Conservation (phyloP, 2,888 invertebrate species). For the Aphidoletes aphidimyza region DNA sequence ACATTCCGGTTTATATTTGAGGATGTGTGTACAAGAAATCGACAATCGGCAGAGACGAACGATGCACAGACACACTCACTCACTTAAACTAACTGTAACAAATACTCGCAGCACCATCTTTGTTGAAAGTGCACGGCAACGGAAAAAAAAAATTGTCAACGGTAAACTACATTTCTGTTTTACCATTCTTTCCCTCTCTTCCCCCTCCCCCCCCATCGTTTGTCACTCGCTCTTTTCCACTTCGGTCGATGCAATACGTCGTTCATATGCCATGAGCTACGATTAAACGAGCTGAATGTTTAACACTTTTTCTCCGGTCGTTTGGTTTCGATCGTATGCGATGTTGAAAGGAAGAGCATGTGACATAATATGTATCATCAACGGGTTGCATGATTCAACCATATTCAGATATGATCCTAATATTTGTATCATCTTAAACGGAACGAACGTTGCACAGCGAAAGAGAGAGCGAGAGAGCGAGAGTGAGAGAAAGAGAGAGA, state of each 20-base stretch:
- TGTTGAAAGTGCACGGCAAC: not conserved
- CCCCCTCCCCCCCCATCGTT: too few species aligned
- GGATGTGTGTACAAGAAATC: not conserved
- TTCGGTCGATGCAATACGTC: not conserved
- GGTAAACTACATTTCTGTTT: constrained; percentile 14
- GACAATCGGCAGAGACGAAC: not conserved
- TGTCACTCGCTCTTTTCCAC: too few species aligned
- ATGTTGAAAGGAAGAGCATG: not conserved
- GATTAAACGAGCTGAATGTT: constrained; percentile 23
- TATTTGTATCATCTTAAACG: constrained; percentile 42
- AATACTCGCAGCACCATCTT: not conserved
- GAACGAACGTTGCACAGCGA: not conserved
- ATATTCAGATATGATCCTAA: constrained; percentile 52
- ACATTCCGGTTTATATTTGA: not conserved
- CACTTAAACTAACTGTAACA: not conserved
- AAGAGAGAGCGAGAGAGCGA: too few species aligned
- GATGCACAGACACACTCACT: not conserved
- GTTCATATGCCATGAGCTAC: constrained; percentile 39
- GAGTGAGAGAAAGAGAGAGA: too few species aligned
- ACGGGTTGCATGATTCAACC: constrained; percentile 34
- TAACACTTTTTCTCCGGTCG: constrained; percentile 31
- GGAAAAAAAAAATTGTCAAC: not conserved
- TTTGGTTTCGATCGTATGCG: not conserved
- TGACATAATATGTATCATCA: constrained; percentile 48
- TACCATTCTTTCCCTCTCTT: too few species aligned